Evolutionary conservation across 2,888 invertebrate genomes (phyloP), one percentile per base, ranked within the genome.

Genomic region (Orthosia gracilis): DNA sequence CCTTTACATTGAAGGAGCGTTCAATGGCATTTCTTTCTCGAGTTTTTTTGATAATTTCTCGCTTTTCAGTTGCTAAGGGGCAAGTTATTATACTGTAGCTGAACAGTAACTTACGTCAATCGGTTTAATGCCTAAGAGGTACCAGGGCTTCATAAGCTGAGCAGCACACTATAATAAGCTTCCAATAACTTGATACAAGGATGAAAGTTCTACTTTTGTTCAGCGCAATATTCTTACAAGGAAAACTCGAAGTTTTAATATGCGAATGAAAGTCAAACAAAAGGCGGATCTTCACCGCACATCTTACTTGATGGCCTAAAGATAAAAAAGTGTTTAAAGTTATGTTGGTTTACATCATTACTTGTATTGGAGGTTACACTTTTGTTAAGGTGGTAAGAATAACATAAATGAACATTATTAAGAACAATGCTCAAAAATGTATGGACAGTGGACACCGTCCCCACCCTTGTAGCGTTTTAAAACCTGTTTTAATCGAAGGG

Each of bases 241-340:
- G 70, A 65, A 65, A 85, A 65, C 61, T 70, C 3, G 15, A 65
- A 62, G 57, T 81, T 62, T 69, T 81, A 62, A 65, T 69, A 73
- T 45, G 67, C 13, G 26, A 61, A 68, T 61, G 69, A 58, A 81
- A 85, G 59, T 61, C 52, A 69, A 75, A 81, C 76, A 63, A 63
- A 47, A 49, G 58, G 17, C 0, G 13, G 23, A 69, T 74, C 45
- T 66, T 74, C 47, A 26, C 50, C n/a, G 26, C 66, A 58, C 7
- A 47, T 81, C n/a, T 63, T 66, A 63, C 68, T 66, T 63, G 18
- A 63, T 52, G 50, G 55, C 49, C 26, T 55, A 45, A 62, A 59
- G 23, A 63, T 61, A 45, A 52, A 50, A 26, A 11, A 45, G 49
- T 50, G 26, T 50, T 59, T 45, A 21, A 47, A 62, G 23, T 63